A percentile compares a stretch with the other conserved stretches of the same genome.
Evolutionary conservation across 1,140 invertebrate genomes (phyloP).

Genomic region (Parapsyche elsis): DNA sequence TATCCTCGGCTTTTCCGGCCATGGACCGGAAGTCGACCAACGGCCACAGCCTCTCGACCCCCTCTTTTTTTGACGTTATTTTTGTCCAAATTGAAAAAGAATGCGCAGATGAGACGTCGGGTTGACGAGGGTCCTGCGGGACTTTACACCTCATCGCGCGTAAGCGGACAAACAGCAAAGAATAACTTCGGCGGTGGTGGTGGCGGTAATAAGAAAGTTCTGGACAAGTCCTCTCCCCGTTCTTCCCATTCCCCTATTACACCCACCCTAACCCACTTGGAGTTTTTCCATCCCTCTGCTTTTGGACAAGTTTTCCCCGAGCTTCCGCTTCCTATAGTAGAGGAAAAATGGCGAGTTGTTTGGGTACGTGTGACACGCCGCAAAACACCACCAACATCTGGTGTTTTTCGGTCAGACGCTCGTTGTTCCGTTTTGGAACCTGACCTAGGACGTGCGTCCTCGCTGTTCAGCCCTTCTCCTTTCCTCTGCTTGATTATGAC

Average conservation of each 20-base stretch:
- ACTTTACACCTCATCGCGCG: conserved; percentile 53
- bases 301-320: conserved; percentile 28
- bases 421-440: not conserved
- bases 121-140: conserved; percentile 49
- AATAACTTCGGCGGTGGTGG: conserved; percentile 44
- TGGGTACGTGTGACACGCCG: conserved; percentile 41
- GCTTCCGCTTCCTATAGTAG: not conserved
- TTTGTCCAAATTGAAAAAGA: conserved; percentile 53
- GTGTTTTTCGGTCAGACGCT: conserved; percentile 42
- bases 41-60: not conserved
- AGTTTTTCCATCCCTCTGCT: not conserved
- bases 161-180: conserved; percentile 48
- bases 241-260: conserved; percentile 1
- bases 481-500: not conserved
- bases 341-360: conserved; percentile 42
- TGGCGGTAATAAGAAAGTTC: conserved; percentile 48
- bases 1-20: not conserved
- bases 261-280: not conserved
- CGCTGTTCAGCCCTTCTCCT: not conserved
- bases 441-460: not conserved
- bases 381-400: conserved; percentile 50
- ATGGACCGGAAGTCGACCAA: not conserved
- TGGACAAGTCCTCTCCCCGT: conserved; percentile 45
- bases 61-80: conserved; percentile 44
- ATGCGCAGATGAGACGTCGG: conserved; percentile 52